A percentile compares a stretch with the other conserved stretches of the same genome.
Evolutionary conservation across 2,888 invertebrate genomes (phyloP).

Genomic region (Rotaria magnacalcarata): DNA sequence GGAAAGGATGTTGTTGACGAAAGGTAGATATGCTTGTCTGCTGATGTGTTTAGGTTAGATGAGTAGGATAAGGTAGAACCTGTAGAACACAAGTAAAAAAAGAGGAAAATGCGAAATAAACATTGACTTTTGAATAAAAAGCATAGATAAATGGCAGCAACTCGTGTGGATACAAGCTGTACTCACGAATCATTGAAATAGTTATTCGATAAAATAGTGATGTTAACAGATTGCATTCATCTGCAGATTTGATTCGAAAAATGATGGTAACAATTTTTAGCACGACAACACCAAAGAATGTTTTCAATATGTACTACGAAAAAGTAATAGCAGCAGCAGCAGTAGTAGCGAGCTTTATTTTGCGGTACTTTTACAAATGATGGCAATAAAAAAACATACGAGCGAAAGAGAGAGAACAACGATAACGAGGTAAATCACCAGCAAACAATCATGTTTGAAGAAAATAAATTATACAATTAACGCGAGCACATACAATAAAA

Average conservation of each 20-base stretch:
- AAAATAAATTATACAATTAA: no score
- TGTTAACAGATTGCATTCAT: no score
- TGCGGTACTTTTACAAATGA: neutral
- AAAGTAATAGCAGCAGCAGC: neutral
- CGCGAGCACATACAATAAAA: no score
- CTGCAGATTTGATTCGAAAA: neutral
- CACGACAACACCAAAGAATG: neutral
- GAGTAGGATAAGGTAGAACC: neutral
- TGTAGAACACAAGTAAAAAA: neutral
- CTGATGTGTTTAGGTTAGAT: neutral
- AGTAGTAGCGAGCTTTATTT: neutral
- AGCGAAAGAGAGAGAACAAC: neutral
- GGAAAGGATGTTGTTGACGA: neutral
- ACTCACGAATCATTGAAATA: neutral
- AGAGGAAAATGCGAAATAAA: neutral
- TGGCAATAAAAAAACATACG: neutral
- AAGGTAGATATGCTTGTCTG: neutral
- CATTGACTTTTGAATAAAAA: neutral
- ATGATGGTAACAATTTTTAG: neutral
- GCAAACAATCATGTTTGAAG: no score
- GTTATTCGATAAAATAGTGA: neutral
- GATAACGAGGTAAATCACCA: neutral
- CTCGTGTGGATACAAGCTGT: neutral
- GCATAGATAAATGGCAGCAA: neutral
- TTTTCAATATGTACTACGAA: neutral